Conservation (phyloP, 2,113 vertebrate genomes). For the Aepyceros melampus region DNA sequence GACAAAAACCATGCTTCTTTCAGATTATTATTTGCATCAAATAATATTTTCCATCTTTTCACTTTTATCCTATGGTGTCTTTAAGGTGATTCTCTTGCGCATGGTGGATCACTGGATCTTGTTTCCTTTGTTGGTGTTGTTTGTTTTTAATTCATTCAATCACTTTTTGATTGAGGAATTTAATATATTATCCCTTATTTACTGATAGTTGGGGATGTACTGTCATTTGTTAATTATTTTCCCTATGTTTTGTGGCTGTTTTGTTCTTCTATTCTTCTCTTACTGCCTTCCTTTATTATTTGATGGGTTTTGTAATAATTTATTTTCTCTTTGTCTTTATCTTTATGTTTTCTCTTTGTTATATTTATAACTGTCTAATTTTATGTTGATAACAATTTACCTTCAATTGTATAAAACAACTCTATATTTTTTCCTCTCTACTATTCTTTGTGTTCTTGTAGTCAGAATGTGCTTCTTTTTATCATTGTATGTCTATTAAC, state of each 20-base stretch:
- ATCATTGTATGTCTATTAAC: neutral
- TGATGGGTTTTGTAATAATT: neutral
- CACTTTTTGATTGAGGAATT: neutral
- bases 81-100: neutral
- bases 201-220: neutral
- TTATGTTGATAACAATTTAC: neutral
- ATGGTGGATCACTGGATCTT: neutral
- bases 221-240: neutral
- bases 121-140: neutral
- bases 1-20: neutral
- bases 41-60: neutral
- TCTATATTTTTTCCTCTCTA: neutral
- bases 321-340: neutral
- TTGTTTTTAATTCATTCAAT: neutral
- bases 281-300: neutral
- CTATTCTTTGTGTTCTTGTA: neutral
- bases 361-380: neutral
- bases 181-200: neutral
- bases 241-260: neutral
- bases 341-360: neutral
- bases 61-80: neutral
- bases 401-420: neutral
- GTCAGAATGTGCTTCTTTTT: neutral
- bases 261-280: neutral
- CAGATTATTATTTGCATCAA: neutral